Evolutionary conservation across 1,140 invertebrate genomes (phyloP), one percentile per base, ranked within the genome.

Genomic region (Lamellibrachia luymesi): DNA sequence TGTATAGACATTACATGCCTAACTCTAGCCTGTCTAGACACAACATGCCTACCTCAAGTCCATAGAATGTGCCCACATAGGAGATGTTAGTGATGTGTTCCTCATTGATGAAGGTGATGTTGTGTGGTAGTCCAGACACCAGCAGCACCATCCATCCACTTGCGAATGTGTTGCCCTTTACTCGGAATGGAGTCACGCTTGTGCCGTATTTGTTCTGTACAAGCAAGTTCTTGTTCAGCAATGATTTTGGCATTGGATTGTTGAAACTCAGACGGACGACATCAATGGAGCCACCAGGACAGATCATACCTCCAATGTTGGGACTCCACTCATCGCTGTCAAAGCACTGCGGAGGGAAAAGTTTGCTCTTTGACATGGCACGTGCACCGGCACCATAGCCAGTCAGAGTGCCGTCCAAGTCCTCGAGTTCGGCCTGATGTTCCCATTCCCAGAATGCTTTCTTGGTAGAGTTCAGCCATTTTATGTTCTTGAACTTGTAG

Each of bases 31-130:
- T 80, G 64, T 80, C 17, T 17, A 80, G 5, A 80, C 13, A 10
- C 5, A 0, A 10, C 7, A 80, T 92, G 27, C 92, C 22, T 90
- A 93, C 92, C 90, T 50, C 51, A 38, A 93, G 91, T 8, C 91
- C 90, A 25, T 91, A 93, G 38, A 93, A 91, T 27, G n/a, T 13
- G 13, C 93, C 93, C 27, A 25, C 50, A 51, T 93, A 93, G 5
- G 49, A 17, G 38, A 93, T 93, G 90, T 93, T 93, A n/a, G 90
- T 91, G 90, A 93, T 50, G n/a, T 93, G 93, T 10, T 91, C 38
- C 50, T 8, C 89, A 38, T 93, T 50, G n/a, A 38, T 51, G 38
- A 92, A 93, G 50, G 50, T 64, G 38, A 93, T 93, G n/a, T 51
- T 91, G 90, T 93, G 49, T 38, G 51, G 5, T n/a, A 50, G 8